These are phyloP conservation scores for Arizona elegans DNA, from an alignment of 2,113 vertebrate genomes.

Conservation along the genomic window DNA sequence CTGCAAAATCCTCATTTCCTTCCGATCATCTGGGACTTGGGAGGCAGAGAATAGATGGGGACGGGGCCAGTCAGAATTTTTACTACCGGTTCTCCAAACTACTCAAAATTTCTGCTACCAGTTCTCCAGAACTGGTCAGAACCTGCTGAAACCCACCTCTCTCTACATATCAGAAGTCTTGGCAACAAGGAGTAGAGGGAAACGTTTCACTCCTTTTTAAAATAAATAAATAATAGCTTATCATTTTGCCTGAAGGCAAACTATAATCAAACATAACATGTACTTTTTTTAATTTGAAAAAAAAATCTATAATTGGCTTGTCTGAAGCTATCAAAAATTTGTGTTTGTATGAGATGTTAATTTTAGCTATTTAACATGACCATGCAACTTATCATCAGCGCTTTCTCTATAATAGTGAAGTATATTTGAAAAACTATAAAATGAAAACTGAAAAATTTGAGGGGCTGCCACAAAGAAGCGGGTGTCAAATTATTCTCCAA, in stretches of 20 bases:
- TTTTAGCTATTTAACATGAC: background rate
- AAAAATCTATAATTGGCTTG: background rate
- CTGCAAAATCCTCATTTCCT: no score
- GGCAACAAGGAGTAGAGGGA: background rate
- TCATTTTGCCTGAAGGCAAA: background rate
- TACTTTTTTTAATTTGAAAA: background rate
- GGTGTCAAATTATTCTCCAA: no score
- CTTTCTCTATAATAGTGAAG: background rate
- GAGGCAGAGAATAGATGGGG: no score
- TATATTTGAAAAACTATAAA: background rate
- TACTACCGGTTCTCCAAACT: no score
- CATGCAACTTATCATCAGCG: background rate
- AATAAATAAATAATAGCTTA: background rate
- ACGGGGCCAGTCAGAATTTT: no score
- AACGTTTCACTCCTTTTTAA: background rate
- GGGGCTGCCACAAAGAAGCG: no score
- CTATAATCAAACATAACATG: background rate
- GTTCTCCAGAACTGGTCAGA: no score
- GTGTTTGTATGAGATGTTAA: background rate
- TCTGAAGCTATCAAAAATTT: background rate
- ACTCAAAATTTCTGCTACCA: no score
- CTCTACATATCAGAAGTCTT: background rate
- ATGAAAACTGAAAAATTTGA: no score
- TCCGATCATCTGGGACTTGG: no score
- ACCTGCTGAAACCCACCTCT: no score